Percentiles rank a stretch among this genome's conserved stretches.
These are phyloP conservation scores for Pollicipes pollicipes DNA, from an alignment of 1,140 invertebrate species.

Conservation along the genomic window DNA sequence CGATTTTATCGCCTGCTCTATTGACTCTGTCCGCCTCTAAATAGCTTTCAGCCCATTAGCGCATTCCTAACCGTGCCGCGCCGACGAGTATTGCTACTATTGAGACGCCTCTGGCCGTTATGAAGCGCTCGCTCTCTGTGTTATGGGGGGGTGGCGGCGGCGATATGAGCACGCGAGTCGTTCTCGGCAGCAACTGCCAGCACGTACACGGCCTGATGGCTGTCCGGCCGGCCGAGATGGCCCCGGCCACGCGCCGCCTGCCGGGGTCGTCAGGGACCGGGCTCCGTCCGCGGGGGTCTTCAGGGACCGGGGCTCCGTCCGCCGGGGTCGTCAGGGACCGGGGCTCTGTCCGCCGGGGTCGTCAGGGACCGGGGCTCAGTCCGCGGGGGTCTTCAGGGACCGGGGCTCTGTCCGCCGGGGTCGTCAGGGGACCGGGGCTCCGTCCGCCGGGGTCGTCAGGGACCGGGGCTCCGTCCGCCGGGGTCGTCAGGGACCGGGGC, in stretches of 20 bases:
- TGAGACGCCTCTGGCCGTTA: background rate
- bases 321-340: too few relatives aligned
- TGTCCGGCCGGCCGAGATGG: background rate
- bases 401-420: too few relatives aligned
- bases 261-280: too few relatives aligned
- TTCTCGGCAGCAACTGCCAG: background rate
- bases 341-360: background rate
- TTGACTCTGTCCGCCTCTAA: background rate
- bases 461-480: too few relatives aligned
- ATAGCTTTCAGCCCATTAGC: background rate
- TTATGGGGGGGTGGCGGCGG: background rate
- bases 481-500: too few relatives aligned
- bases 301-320: background rate
- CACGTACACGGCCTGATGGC: background rate
- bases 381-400: too few relatives aligned
- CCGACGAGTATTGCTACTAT: background rate
- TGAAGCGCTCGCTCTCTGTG: background rate
- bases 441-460: too few relatives aligned
- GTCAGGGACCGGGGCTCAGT: too few relatives aligned
- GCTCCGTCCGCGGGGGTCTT: too few relatives aligned
- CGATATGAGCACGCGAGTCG: background rate
- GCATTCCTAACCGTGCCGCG: background rate
- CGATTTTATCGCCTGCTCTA: background rate
- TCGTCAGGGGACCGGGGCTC: too few relatives aligned
- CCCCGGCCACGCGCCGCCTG: too few relatives aligned